Evolutionary conservation across 1,140 invertebrate genomes (phyloP), one percentile per base, ranked within the genome.

Genomic region (Bombus confusus): DNA sequence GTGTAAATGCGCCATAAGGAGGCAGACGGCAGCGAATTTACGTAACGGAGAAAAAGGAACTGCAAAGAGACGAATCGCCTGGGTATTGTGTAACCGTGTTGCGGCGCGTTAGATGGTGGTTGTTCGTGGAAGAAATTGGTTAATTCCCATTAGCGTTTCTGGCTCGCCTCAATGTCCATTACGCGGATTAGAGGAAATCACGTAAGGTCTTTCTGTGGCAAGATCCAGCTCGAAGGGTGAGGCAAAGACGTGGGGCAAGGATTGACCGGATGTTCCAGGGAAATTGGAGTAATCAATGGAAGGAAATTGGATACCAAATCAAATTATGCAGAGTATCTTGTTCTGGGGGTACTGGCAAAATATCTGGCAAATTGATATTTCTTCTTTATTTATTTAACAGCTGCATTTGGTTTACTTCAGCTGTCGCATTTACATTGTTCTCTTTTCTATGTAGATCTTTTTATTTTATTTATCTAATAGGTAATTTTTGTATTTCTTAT

Each of bases 61-160:
- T 10, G 41, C 84, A 52, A 69, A 57, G n/a, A 74, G 41, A 62
- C 64, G 31, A 77, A 86, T 87, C 85, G 66, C 84, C 31, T 74
- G 72, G 84, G 76, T 25, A 89, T 89, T 89, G 77, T 83, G 80
- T 41, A 86, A 88, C 72, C 76, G 9, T 9, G 12, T 28, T 37
- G 34, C 15, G 37, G 10, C 22, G 37, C 2, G 37, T 37, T 66
- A 12, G 28, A 57, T 15, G 41, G 57, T 41, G 66, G 52, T 72
- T 68, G 62, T 71, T n/a, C 76, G 47, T 62, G 62, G 37, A 62
- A 83, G 59, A 68, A 62, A 86, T 90, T 89, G 80, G 52, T 43
- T 78, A 89, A 87, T 84, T 87, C 47, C 72, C 80, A 89, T 89
- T 81, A 87, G 73, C 64, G 59, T 64, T 87, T 88, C 72, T 87